Evolutionary conservation across 2,113 vertebrate species (phyloP).

Genomic region (rabbit (Oryctolagus cuniculus)): mOryCun1.1 NC_091441.1:5601501-5602000

Average conservation of each 20-base stretch:
- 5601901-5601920: background rate
- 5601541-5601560: too few species aligned
- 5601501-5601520: too few species aligned
- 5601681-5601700: background rate
- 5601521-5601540: too few species aligned
- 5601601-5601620: too few species aligned
- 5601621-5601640: too few species aligned
- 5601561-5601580: too few species aligned
- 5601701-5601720: too few species aligned
- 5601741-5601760: accelerated
- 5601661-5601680: background rate
- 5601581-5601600: too few species aligned
- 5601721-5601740: accelerated
- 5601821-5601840: background rate
- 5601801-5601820: accelerated
- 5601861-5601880: background rate
- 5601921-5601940: constrained; percentile 27
- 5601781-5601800: background rate
- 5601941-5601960: background rate
- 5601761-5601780: accelerated
- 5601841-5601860: background rate
- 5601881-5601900: background rate
- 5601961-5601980: constrained; percentile 1
- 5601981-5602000: constrained; percentile 48
- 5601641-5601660: too few species aligned